phyloP scores from a whole-genome alignment of 2,797 vertebrate species.

The Muraenolepis orangiensis region DNA sequence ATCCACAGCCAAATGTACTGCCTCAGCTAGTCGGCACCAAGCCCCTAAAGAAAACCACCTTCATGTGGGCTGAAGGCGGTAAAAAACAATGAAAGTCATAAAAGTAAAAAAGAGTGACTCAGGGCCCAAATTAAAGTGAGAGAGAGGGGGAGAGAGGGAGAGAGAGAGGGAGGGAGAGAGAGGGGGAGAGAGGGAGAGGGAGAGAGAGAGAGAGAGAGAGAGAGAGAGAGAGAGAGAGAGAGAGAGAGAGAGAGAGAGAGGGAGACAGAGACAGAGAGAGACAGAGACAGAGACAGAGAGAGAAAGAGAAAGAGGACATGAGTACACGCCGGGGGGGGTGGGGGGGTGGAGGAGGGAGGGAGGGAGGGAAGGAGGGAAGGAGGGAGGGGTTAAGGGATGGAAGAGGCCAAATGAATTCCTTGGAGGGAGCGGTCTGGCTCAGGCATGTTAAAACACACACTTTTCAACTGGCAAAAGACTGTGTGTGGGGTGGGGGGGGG shows the following conservation, averaged over 20 bases:
- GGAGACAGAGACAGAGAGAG: too few relatives aligned
- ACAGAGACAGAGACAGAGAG: background rate
- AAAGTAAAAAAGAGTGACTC: background rate
- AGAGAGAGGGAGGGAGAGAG: too few relatives aligned
- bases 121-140: background rate
- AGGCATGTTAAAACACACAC: constrained; percentile 69
- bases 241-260: too few relatives aligned
- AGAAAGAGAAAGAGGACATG: constrained; percentile 33
- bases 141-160: constrained; percentile 35
- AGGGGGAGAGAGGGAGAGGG: too few relatives aligned
- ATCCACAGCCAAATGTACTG: background rate
- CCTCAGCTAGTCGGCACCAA: background rate
- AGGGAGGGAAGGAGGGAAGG: background rate
- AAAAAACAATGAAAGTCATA: constrained; percentile 6
- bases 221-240: background rate
- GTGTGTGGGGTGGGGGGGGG: background rate
- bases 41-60: background rate
- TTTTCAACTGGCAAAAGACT: constrained; percentile 32
- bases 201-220: constrained; percentile 11
- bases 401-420: constrained; percentile 65
- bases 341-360: too few relatives aligned
- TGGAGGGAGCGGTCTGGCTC: constrained; percentile 57
- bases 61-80: constrained; percentile 33
- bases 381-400: constrained; percentile 45
- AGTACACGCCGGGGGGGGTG: constrained; percentile 5